Base-by-base conservation (phyloP, 1,140 invertebrate species). In the Drosophila paulistorum region DNA sequence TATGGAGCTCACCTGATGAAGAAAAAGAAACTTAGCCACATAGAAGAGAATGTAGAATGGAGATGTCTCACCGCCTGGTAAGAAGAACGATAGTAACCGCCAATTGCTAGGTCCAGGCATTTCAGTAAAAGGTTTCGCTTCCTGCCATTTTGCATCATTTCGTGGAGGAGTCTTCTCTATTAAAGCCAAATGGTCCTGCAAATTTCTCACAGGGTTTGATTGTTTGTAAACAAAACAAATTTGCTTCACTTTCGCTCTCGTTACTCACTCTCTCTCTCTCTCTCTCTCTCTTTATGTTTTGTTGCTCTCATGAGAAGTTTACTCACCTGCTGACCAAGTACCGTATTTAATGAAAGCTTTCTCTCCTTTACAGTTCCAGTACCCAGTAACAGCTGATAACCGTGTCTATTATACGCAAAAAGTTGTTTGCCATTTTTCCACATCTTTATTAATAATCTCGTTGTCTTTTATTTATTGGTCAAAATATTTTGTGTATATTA, bases 181-280 rank as follows among this genome's bases (percentile, higher is more conserved):
- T 7, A 79, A 39, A 39, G 83, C 70, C 55, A 61, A 59, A n/a
- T 71, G 37, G 35, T 42, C 33, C 79, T 86, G 41, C 7, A 65
- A 51, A 48, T 63, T 65, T 67, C 7, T 69, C 37, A 79, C 9
- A 10, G 73, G 61, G 62, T 65, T 17, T 23, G 7, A 55, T 65
- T 87, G 79, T 87, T 87, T 87, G 71, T 89, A 83, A 83, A 87
- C 83, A 87, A 79, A 26, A 23, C 41, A 42, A 11, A 13, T 51
- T 65, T 11, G 37, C 37, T 62, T 54, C 42, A 6, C 59, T 76
- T 39, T 68, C 48, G 33, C 26, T 42, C 41, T 41, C 11, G 26
- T 11, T 30, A 9, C 20, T 51, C 30, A 10, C 7, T 48, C n/a
- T 23, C n/a, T 23, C 7, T 48, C 17, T 41, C 11, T 68, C n/a